Percentiles rank a stretch among this genome's conserved stretches.
phyloP scores from a whole-genome alignment of 1,140 invertebrate species.

The Temnothorax curvispinosus region DNA sequence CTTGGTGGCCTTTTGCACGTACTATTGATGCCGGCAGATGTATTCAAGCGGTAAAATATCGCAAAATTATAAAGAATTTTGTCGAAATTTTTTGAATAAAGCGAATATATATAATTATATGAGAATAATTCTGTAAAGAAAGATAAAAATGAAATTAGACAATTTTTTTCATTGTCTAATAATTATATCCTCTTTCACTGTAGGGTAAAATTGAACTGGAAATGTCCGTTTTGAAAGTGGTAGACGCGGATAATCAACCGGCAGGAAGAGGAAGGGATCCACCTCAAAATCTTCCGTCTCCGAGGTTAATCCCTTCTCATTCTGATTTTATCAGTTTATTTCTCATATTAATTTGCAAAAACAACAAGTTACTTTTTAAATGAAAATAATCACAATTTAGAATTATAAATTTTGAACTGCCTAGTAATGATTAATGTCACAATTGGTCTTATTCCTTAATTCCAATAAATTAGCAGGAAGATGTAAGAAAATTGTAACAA shows the following conservation, averaged over 20 bases:
- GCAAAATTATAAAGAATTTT: background rate
- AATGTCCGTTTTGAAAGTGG: constrained; percentile 86
- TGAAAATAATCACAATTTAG: background rate
- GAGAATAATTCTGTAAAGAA: background rate
- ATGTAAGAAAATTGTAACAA: background rate
- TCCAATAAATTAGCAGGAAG: background rate
- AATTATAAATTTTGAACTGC: background rate
- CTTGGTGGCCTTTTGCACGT: constrained; percentile 93
- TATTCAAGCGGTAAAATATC: constrained; percentile 81
- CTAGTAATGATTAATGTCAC: background rate
- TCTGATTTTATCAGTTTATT: background rate
- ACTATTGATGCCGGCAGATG: constrained; percentile 79
- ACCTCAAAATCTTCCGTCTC: constrained; percentile 87
- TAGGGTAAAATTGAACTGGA: constrained; percentile 90
- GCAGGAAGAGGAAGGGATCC: constrained; percentile 88
- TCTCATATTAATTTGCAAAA: background rate
- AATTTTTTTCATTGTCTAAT: background rate
- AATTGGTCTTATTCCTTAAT: background rate
- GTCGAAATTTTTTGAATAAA: background rate
- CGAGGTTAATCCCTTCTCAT: constrained; percentile 83
- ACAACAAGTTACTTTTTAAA: background rate
- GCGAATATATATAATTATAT: background rate
- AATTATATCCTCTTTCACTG: constrained; percentile 59
- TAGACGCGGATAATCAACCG: constrained; percentile 87
- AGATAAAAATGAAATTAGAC: background rate